Percentiles rank a stretch among this genome's conserved stretches.
These are phyloP conservation scores for Phalacrocorax pelagicus DNA, from an alignment of 2,113 vertebrate genomes.

Conservation along the genomic window DNA sequence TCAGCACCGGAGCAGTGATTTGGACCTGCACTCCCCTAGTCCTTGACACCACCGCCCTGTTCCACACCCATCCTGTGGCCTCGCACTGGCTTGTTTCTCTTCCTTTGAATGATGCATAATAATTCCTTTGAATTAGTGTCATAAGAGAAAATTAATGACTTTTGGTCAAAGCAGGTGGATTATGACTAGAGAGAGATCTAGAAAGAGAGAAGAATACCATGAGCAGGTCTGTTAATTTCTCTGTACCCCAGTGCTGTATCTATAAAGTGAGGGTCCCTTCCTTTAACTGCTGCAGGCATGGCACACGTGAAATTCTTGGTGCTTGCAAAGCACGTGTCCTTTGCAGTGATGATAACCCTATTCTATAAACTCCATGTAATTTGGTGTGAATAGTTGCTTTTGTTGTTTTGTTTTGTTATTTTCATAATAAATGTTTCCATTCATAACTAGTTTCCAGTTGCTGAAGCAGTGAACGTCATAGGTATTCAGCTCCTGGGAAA, in stretches of 20 bases:
- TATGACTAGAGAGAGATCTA: background rate
- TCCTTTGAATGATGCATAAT: background rate
- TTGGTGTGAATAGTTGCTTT: background rate
- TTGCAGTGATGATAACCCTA: background rate
- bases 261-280: background rate
- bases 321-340: accelerated
- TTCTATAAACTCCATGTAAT: background rate
- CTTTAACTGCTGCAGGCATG: background rate
- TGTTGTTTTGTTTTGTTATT: background rate
- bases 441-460: background rate
- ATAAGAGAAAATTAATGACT: background rate
- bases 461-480: background rate
- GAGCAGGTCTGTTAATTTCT: background rate
- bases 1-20: background rate
- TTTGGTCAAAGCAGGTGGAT: background rate
- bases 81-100: background rate
- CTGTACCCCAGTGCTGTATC: too few relatives aligned
- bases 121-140: background rate
- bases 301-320: background rate
- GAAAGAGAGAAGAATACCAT: background rate
- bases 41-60: background rate
- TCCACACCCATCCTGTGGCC: background rate
- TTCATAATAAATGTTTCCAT: background rate
- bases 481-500: background rate
- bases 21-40: background rate